Evolutionary conservation across 2,113 vertebrate species (phyloP).

Genomic region (Eidolon helvum): DNA sequence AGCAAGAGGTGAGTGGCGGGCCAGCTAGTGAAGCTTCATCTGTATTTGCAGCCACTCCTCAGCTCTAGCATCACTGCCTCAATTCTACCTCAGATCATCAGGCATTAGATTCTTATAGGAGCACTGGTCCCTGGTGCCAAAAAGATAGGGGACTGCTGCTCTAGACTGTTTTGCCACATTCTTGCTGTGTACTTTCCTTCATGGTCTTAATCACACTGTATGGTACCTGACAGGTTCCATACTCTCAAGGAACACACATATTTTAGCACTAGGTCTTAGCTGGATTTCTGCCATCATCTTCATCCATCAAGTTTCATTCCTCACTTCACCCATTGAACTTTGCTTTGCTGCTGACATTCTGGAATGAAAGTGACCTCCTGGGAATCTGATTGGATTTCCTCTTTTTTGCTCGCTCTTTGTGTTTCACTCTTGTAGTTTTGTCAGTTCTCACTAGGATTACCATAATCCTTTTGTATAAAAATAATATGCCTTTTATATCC

Average conservation of each 20-base stretch:
- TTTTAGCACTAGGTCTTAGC: conserved; percentile 3
- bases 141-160: not conserved
- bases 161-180: not conserved
- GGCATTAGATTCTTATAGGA: no score
- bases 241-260: not conserved
- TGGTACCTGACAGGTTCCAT: not conserved
- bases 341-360: conserved; percentile 41
- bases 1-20: no score
- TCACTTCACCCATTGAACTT: not conserved
- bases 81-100: no score
- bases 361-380: conserved; percentile 37
- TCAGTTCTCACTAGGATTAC: conserved; percentile 19
- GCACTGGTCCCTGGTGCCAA: no score
- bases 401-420: conserved; percentile 21
- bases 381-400: conserved; percentile 50
- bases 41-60: no score
- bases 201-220: not conserved
- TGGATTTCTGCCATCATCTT: conserved; percentile 26
- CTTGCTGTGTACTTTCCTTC: not conserved
- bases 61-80: no score
- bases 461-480: conserved; percentile 46
- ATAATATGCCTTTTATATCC: conserved; percentile 16
- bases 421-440: conserved; percentile 28
- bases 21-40: no score
- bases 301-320: not conserved